Base-by-base conservation (phyloP, 2,113 vertebrate species). In the Channa maculata region DNA sequence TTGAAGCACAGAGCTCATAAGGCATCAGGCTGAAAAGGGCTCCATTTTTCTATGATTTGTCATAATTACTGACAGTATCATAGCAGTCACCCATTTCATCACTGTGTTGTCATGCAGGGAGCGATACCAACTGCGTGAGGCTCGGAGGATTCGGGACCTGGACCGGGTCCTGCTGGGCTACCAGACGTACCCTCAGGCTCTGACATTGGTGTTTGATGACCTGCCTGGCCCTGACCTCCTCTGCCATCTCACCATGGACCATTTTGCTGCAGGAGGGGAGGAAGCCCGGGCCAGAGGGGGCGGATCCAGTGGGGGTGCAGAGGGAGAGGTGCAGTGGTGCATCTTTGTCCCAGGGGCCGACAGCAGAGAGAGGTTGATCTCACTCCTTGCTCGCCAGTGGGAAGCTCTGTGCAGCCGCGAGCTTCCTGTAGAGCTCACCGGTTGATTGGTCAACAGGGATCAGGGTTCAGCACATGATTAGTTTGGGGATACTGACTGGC, bases 201-300 rank as follows among this genome's bases (percentile, higher is more conserved):
- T 99, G 63, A 99, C 97, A 0, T 94, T 99, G 65, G 96, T 99
- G 36, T 99, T 99, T n/a, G 98, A 99, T 14, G 97, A 99, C 15
- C 91, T 97, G 59, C 96, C 96, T 0, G 95, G 96, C 36, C 96
- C 96, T 0, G 97, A 98, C 86, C 93, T 99, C 72, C 95, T 98
- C 90, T 96, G 97, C 84, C 96, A 88, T 24, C 94, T 99, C 82
- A 96, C 96, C 64, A 93, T 97, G 88, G 96, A 99, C 92, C 97
- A 99, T 88, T 99, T 99, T n/a, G 94, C 95, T 2, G 94, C 94
- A 3, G 49, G 69, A 5, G 58, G 72, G 8, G 86, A 91, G 5
- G 79, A 83, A n/a, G 45, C 63, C 8, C 61, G 15, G 0, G 79
- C 80, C 52, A 83, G 69, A 57, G 89, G 83, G 1, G 60, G 64